Percentiles rank a stretch among this genome's conserved stretches.
Evolutionary conservation across 2,797 vertebrate species (phyloP).

Genomic region (Molossus alvarezi): DNA sequence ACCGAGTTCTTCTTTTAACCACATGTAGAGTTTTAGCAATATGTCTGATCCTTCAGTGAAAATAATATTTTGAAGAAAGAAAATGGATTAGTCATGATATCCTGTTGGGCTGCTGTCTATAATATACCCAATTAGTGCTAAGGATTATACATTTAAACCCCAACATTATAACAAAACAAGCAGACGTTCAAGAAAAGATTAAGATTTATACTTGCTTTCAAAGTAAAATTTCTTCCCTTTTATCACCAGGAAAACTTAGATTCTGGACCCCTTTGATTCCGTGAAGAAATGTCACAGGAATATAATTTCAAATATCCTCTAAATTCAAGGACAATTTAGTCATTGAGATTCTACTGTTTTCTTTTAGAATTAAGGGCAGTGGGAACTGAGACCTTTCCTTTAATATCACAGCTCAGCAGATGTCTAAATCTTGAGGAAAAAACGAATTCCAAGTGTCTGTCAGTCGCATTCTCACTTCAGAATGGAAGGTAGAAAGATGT

Average conservation of each 20-base stretch:
- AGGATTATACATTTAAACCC: not conserved
- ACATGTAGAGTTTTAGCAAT: not conserved
- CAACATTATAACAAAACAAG: conserved; percentile 39
- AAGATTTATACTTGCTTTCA: conserved; percentile 30
- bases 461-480: conserved; percentile 46
- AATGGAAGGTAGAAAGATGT: conserved; percentile 51
- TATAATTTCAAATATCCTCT: not conserved
- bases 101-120: not conserved
- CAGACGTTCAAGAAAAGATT: conserved; percentile 46
- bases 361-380: conserved; percentile 3
- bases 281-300: conserved; percentile 14
- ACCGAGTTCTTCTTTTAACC: conserved; percentile 12
- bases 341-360: conserved; percentile 1
- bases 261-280: not conserved
- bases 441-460: conserved; percentile 66
- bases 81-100: not conserved
- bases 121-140: not conserved
- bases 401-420: conserved; percentile 27
- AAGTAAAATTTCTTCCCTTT: conserved; percentile 43
- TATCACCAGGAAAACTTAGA: not conserved
- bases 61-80: conserved; percentile 23
- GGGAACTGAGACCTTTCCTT: conserved; percentile 51
- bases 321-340: not conserved
- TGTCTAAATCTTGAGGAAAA: conserved; percentile 65
- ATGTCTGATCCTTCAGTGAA: conserved; percentile 18